phyloP scores from a whole-genome alignment of 2,888 invertebrate species.

The Papilio demoleus region DNA sequence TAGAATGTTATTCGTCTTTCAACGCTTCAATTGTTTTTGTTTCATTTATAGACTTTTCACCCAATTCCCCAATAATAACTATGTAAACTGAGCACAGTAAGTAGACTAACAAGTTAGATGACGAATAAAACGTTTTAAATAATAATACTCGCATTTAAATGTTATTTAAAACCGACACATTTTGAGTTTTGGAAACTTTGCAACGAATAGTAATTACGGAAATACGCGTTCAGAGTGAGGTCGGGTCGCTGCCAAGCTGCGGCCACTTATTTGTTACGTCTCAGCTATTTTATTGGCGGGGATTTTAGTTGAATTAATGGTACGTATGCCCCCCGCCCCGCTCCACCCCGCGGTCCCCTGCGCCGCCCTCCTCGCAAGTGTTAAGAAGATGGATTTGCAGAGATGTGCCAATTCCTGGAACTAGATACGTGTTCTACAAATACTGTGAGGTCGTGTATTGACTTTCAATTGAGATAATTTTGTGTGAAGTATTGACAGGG shows the following conservation, averaged over 20 bases:
- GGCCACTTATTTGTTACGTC: slow-evolving; percentile 32
- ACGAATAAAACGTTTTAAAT: background rate
- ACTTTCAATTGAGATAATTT: background rate
- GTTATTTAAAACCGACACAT: slow-evolving; percentile 14
- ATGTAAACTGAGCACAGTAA: background rate
- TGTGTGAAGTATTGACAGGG: background rate
- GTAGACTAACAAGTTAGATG: background rate
- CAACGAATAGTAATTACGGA: slow-evolving; percentile 33
- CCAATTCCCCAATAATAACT: background rate
- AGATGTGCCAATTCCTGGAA: slow-evolving; percentile 5
- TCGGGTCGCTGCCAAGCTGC: slow-evolving; percentile 30
- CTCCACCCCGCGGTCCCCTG: background rate
- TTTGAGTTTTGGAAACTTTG: slow-evolving; percentile 10
- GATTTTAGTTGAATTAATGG: slow-evolving; percentile 30
- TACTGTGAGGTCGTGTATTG: background rate
- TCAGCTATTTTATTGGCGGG: slow-evolving; percentile 27
- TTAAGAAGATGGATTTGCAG: background rate
- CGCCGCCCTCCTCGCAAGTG: background rate
- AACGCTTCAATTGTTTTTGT: background rate
- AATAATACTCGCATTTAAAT: background rate
- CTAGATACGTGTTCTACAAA: slow-evolving; percentile 22
- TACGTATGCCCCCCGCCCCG: background rate
- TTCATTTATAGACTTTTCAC: background rate
- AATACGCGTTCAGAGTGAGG: slow-evolving; percentile 29
- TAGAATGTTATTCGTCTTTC: background rate